These are phyloP conservation scores for Rhopilema esculentum DNA, from an alignment of 30 jellyfish, hydroid and myxozoan species.

Conservation along the genomic window DNA sequence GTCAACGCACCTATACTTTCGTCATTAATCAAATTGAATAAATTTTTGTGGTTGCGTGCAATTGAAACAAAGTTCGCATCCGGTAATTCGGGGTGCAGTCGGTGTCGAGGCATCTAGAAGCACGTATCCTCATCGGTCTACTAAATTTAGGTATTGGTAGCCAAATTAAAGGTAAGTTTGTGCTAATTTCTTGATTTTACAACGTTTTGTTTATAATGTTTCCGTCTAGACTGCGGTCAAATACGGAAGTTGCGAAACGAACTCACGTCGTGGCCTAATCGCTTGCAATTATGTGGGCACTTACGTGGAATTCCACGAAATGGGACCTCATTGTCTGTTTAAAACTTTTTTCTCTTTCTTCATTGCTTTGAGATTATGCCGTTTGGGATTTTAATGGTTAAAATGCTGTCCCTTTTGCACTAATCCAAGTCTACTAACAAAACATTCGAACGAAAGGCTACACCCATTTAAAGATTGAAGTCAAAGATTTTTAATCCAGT, in stretches of 20 bases:
- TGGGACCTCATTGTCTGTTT: neutral
- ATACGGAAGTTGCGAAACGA: neutral
- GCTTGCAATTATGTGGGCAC: neutral
- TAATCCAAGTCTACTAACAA: too few relatives aligned
- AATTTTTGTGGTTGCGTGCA: conserved; percentile 26
- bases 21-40: conserved; percentile 16
- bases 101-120: neutral
- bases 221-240: neutral
- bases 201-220: neutral
- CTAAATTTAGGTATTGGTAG: neutral
- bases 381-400: too few relatives aligned
- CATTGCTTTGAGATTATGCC: neutral
- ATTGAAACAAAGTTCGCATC: neutral
- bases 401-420: too few relatives aligned
- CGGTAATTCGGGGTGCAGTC: neutral
- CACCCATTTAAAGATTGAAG: too few relatives aligned
- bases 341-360: neutral
- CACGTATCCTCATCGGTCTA: neutral
- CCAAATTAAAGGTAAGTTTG: neutral
- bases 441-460: too few relatives aligned
- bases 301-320: neutral
- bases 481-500: too few relatives aligned
- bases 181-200: neutral
- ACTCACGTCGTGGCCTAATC: neutral
- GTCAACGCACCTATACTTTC: conserved; percentile 9